Base-by-base conservation (phyloP, 2,888 invertebrate species). In the Ischnura elegans region DNA sequence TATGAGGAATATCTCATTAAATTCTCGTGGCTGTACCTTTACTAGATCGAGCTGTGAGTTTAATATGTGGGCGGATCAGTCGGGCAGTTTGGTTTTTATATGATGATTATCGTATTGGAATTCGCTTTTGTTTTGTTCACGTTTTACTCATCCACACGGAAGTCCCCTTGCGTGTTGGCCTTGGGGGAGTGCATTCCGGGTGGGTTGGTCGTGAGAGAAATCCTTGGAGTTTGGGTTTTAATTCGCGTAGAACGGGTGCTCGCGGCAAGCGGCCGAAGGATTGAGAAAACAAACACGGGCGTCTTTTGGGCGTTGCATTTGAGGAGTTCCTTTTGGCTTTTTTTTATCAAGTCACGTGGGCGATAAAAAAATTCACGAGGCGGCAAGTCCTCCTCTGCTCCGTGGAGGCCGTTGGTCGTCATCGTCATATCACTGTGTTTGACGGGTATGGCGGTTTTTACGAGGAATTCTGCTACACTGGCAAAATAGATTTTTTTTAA, bases 351-450 rank as follows among this genome's bases (percentile, higher is more conserved):
- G 76, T 76, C 76, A 76, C 76, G 76, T 29, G 76, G 36, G 76
- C n/a, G 76, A 76, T 76, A 76, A 76, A 76, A 47, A 76, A 76
- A 76, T 36, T 76, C 76, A 76, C 76, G 76, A 76, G 36, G 76
- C 76, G 13, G 36, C 13, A 29, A 29, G 29, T 25, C 36, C 66
- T 36, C 76, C 36, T 8, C 76, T 5, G 10, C 29, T 6, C 76
- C 29, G 10, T n/a, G 36, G 76, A 76, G 76, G 36, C 36, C 76
- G 76, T 76, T 25, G 76, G 36, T 76, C 76, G 76, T 36, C 76
- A 6, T 36, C 1, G n/a, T n/a, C n/a, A n/a, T n/a, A n/a, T n/a
- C n/a, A n/a, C n/a, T n/a, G 36, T 76, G 76, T 36, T 13, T 36
- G 36, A 36, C 3, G 36, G 76, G 76, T n/a, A n/a, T 25, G n/a